Evolutionary conservation across 2,113 vertebrate species (phyloP).

Genomic region (Nothobranchius kuhntae): DNA sequence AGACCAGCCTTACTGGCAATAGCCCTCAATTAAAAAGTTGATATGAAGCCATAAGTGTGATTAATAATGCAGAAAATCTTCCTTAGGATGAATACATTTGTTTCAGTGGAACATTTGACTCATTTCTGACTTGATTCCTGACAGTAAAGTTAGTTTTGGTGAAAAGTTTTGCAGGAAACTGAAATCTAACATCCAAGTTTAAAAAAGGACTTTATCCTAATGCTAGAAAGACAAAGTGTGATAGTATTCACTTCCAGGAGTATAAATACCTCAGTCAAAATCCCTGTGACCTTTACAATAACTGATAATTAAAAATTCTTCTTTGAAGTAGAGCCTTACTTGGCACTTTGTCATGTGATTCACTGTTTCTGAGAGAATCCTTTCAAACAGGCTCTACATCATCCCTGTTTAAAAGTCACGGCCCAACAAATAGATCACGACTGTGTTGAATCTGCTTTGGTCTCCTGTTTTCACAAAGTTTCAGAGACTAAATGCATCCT

Average conservation of each 20-base stretch:
- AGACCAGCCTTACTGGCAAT: conserved; percentile 9
- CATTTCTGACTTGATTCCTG: background rate
- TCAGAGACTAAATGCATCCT: too few species aligned
- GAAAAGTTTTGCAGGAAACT: background rate
- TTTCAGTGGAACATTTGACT: background rate
- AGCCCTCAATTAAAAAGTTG: conserved; percentile 26
- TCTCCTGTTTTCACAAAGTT: too few species aligned
- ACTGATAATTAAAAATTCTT: background rate
- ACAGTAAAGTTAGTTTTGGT: background rate
- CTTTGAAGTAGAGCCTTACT: background rate
- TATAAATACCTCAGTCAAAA: conserved; percentile 1
- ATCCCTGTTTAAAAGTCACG: background rate
- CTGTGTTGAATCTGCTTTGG: too few species aligned
- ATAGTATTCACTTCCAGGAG: background rate
- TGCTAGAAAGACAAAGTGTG: background rate
- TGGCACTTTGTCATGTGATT: background rate
- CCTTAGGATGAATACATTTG: background rate
- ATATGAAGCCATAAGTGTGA: conserved; percentile 10
- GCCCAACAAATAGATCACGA: too few species aligned
- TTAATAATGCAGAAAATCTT: background rate
- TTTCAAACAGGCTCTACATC: background rate
- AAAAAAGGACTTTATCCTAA: background rate
- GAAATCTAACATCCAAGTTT: background rate
- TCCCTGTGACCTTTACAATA: conserved; percentile 3
- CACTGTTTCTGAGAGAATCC: background rate